phyloP scores from a whole-genome alignment of 1,140 invertebrate species.

The Aphaenogaster rudis region DNA sequence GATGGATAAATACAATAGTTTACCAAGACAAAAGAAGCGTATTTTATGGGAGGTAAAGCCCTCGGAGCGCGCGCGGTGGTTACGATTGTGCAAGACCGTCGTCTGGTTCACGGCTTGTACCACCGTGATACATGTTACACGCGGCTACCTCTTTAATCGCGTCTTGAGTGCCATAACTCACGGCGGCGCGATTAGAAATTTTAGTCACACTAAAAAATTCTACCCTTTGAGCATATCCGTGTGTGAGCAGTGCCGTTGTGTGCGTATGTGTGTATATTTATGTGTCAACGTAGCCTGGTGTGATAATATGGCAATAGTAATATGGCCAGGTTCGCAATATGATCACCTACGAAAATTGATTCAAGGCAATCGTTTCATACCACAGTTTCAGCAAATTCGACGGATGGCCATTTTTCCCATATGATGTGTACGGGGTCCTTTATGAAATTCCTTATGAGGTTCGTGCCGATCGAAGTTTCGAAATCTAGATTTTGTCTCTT shows the following conservation, averaged over 20 bases:
- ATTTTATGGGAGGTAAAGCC: slow-evolving; percentile 54
- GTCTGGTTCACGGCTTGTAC: slow-evolving; percentile 23
- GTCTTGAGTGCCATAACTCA: not conserved
- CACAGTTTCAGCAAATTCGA: too few relatives aligned
- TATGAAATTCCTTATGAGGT: not conserved
- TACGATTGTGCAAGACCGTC: slow-evolving; percentile 17
- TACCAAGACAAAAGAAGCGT: slow-evolving; percentile 67
- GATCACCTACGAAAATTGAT: too few relatives aligned
- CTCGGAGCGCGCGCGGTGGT: slow-evolving; percentile 12
- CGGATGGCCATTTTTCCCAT: too few relatives aligned
- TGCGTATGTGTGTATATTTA: too few relatives aligned
- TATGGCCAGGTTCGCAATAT: too few relatives aligned
- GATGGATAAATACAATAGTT: slow-evolving; percentile 74
- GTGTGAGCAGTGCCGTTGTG: too few relatives aligned
- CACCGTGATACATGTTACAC: not conserved
- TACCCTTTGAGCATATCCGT: too few relatives aligned
- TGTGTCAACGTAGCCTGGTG: too few relatives aligned
- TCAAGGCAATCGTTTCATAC: too few relatives aligned
- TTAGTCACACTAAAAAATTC: not conserved
- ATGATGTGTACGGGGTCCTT: not conserved
- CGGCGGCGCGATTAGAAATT: slow-evolving; percentile 13
- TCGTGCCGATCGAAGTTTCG: not conserved
- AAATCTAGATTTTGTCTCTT: not conserved
- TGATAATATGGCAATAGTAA: too few relatives aligned
- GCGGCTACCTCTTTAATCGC: not conserved